Base-by-base conservation (phyloP, 2,888 invertebrate genomes). In the Drosophila tanythrix region DNA sequence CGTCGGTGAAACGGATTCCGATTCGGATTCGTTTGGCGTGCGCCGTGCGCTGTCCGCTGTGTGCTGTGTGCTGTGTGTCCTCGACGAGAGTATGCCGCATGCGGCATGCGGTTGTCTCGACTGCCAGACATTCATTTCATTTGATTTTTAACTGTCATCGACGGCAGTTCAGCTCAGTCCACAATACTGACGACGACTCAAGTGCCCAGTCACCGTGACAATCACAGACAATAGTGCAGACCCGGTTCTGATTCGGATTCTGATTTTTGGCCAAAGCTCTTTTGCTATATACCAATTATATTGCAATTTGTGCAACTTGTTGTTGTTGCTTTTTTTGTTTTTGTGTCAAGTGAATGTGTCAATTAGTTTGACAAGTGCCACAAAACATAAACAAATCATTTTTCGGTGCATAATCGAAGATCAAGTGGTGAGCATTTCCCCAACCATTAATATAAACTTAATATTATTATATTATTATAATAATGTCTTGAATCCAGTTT, bases 141-240 rank as follows among this genome's bases (percentile, higher is more conserved):
- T 93, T 93, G 92, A 93, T 92, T 93, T 90, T 91, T 88, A 93
- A 92, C 93, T 93, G 92, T 92, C 92, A 93, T 84, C 88, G 88
- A 79, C 86, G 89, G 82, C 89, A 87, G 93, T 91, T 79, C 84
- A 71, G 72, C 33, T 35, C 46, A 40, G 58, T 59, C 21, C 58
- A 27, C 35, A 55, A 43, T 43, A 46, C 25, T 51, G 46, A 59
- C 48, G 3, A 55, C 36, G 3, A 55, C 36, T 60, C 48, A 71
- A 38, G 51, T 21, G 18, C 15, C 52, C 48, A 52, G 46, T 53
- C 33, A 29, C 38, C 35, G 33, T 35, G 60, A 38, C 38, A 48
- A 46, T 38, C 35, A 73, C 48, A 55, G 51, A 36, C 21, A 53
- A 52, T 2, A 33, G n/a, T 52, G 46, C 46, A 25, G 7, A 25